phyloP scores from a whole-genome alignment of 2,888 invertebrate genomes.

The Drosophila rellima region DNA sequence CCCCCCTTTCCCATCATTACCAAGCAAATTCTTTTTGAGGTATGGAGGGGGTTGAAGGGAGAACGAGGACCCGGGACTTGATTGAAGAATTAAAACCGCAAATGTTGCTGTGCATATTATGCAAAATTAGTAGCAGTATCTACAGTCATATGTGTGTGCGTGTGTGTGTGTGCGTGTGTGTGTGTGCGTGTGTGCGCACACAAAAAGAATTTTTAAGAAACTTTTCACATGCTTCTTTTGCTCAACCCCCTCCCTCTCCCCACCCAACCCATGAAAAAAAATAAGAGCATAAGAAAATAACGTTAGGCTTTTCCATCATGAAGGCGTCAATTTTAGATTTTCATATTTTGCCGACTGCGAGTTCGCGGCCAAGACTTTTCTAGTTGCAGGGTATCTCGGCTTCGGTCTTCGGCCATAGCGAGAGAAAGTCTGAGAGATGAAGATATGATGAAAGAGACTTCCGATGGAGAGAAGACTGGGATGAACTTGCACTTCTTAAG shows the following conservation, averaged over 20 bases:
- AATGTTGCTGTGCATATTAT: conserved; percentile 82
- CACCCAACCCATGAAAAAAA: conserved; percentile 2
- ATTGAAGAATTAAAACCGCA: conserved; percentile 83
- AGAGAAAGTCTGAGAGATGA: conserved; percentile 25
- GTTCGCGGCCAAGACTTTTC: neutral
- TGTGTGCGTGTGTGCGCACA: conserved; percentile 45
- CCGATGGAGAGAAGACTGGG: conserved; percentile 5
- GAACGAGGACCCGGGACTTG: conserved; percentile 48
- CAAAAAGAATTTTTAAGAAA: conserved; percentile 82
- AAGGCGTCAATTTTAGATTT: conserved; percentile 3
- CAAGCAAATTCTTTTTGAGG: too few species aligned
- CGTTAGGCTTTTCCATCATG: conserved; percentile 22
- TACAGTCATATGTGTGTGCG: conserved; percentile 31
- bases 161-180: conserved; percentile 8
- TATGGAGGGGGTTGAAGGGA: neutral
- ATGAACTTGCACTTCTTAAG: conserved; percentile 57
- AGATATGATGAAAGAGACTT: conserved; percentile 39
- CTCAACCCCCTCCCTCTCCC: conserved; percentile 7
- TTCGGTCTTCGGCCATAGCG: neutral
- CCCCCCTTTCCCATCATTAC: neutral
- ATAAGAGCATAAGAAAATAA: neutral
- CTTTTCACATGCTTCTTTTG: conserved; percentile 74
- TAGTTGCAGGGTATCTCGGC: conserved; percentile 25
- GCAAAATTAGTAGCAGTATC: conserved; percentile 80
- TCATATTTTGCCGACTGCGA: neutral